Evolutionary conservation across 2,113 vertebrate species (phyloP), one percentile per base, ranked within the genome.

Genomic region (Neolamprologus sp.): DNA sequence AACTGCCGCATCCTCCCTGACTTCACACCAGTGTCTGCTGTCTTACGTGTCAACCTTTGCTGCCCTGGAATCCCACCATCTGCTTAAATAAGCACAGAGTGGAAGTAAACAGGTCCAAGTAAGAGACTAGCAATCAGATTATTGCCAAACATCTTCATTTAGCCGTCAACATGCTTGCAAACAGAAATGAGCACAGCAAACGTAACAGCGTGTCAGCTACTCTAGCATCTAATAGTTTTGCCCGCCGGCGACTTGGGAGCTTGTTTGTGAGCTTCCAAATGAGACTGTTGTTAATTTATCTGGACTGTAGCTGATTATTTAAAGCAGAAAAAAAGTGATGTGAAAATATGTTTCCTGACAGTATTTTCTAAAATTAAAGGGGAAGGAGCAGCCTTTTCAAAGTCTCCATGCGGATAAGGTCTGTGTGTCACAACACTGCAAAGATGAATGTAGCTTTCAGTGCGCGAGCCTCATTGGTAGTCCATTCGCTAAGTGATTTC

Each of bases 401-500:
- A 31, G 21, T 83, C 45, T 80, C 47, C 60, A 14, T 21, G 51
- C 21, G 42, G 75, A 85, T 80, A 80, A 73, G 37, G 81, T 82
- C 78, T 71, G 58, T 19, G 21, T 89, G 63, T 86, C 87, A 85
- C 63, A 28, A 35, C 40, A 57, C 45, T 54, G 84, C 88, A 84
- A 82, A 87, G 75, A 85, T 79, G 33, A 85, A 91, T 86, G 87
- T 51, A 65, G 82, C 83, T 84, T 85, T 85, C 88, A 87, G 7
- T 58, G 49, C 9, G 21, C 21, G 14, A 5, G 23, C 75, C 68
- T 89, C 87, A 81, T 87, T 86, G 73, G 37, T 89, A 87, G 80
- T 87, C 87, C 82, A 8, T 45, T 60, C 31, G 57, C 88, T 84
- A 86, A 94, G 87, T 81, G 90, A 91, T 92, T 92, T 90, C 89